Evolutionary conservation across 2,113 vertebrate species (phyloP).

Genomic region (Mormyrus iriodes): DNA sequence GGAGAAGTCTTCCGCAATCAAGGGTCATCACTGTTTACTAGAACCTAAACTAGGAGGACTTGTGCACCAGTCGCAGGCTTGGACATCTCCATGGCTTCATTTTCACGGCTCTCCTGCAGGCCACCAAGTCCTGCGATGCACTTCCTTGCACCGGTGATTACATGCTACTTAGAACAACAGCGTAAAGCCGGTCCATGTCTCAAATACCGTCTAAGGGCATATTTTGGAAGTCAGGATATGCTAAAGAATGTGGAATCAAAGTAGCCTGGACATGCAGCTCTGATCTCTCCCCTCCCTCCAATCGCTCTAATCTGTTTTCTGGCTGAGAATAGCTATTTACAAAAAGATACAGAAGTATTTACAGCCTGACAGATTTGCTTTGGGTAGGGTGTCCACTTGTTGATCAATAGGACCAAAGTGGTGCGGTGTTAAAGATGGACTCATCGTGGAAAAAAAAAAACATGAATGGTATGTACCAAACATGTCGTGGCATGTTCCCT

Average conservation of each 20-base stretch:
- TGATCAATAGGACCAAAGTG: not conserved
- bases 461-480: not conserved
- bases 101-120: not conserved
- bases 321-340: not conserved
- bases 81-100: not conserved
- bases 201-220: not conserved
- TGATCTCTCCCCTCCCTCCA: not conserved
- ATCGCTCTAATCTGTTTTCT: not conserved
- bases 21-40: not conserved
- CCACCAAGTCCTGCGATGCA: not conserved
- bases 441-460: not conserved
- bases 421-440: not conserved
- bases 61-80: not conserved
- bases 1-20: not conserved
- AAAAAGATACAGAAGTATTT: slow-evolving; percentile 5
- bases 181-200: not conserved
- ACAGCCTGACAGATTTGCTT: not conserved
- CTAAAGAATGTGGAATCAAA: not conserved
- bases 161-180: not conserved
- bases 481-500: slow-evolving; percentile 30
- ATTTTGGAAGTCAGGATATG: not conserved
- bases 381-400: not conserved
- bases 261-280: not conserved
- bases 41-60: not conserved
- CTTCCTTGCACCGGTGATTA: not conserved